Conservation (phyloP, 2,797 vertebrate species). For the Oreochromis mossambicus region DNA sequence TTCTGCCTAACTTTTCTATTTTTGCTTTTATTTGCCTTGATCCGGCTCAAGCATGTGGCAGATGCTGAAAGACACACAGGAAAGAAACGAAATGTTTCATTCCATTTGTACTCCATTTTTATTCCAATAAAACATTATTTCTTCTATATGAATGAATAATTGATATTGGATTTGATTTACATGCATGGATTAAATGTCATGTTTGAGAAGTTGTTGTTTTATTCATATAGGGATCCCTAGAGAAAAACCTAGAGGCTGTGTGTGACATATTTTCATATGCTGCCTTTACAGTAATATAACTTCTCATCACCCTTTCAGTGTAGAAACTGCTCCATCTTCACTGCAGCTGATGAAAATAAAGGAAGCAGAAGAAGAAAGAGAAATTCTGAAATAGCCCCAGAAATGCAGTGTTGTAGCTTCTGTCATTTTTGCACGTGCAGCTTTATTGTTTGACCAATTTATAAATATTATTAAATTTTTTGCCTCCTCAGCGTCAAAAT, state of each 20-base stretch:
- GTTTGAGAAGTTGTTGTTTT: conserved; percentile 90
- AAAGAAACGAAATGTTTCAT: conserved; percentile 83
- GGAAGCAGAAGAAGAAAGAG: conserved; percentile 10
- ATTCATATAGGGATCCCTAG: conserved; percentile 85
- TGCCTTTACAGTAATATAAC: conserved; percentile 71
- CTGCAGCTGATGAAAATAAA: conserved; percentile 35
- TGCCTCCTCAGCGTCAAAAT: background rate
- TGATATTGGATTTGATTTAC: conserved; percentile 88
- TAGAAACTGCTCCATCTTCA: conserved; percentile 20
- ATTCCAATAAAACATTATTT: conserved; percentile 87
- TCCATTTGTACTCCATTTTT: conserved; percentile 88
- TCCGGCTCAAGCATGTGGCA: conserved; percentile 64
- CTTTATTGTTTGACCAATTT: background rate
- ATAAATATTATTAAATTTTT: background rate
- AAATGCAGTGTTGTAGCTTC: background rate
- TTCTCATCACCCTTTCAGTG: conserved; percentile 65
- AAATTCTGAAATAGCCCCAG: conserved; percentile 8
- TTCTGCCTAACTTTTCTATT: conserved; percentile 3
- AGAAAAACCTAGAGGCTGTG: conserved; percentile 79
- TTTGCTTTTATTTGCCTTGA: background rate
- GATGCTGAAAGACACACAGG: conserved; percentile 77
- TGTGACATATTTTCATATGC: conserved; percentile 69
- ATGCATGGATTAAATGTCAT: conserved; percentile 91
- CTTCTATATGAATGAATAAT: conserved; percentile 92
- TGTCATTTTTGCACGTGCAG: background rate